Evolutionary conservation across 2,113 vertebrate genomes (phyloP).

Genomic region (Cnemophilus loriae): DNA sequence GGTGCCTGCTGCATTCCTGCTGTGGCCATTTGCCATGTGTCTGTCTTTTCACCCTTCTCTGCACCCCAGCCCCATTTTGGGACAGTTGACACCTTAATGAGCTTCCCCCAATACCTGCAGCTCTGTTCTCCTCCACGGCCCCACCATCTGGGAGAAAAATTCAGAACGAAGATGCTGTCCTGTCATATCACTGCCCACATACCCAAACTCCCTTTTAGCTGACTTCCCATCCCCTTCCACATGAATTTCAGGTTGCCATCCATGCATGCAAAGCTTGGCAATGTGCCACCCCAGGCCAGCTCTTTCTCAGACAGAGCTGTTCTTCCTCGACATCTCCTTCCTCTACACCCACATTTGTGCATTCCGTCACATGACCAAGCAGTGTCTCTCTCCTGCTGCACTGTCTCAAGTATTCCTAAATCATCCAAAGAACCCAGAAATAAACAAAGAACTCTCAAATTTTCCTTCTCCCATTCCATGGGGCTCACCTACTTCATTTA

Average conservation of each 20-base stretch:
- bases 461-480: not conserved
- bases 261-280: not conserved
- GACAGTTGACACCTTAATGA: not conserved
- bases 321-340: not conserved
- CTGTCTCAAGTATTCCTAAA: not conserved
- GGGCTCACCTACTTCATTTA: not conserved
- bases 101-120: not conserved
- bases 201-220: not conserved
- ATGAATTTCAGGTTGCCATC: not conserved
- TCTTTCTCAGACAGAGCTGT: not conserved
- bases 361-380: not conserved
- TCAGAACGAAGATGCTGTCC: not conserved
- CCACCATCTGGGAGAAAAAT: not conserved
- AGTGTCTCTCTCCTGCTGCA: not conserved
- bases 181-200: not conserved
- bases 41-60: not conserved
- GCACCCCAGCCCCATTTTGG: not conserved
- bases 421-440: not conserved
- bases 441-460: not conserved
- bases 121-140: accelerated
- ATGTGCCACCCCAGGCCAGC: not conserved
- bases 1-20: not conserved
- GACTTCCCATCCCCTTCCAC: not conserved
- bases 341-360: not conserved
- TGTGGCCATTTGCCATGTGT: not conserved